Conservation (phyloP, 2,113 vertebrate species). For the Amphiprion ocellaris region DNA sequence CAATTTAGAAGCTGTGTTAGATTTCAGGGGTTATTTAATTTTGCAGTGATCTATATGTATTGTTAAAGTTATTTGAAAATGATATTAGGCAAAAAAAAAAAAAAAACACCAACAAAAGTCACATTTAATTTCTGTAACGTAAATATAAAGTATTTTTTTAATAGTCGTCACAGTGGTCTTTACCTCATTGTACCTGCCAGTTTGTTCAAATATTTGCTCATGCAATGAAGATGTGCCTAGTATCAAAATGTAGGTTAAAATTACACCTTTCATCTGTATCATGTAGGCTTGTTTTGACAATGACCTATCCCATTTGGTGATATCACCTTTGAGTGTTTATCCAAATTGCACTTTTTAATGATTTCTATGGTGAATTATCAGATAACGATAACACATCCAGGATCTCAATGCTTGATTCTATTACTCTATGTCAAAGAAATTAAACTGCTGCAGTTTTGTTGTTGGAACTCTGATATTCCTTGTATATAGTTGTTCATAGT, state of each 20-base stretch:
- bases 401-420: no score
- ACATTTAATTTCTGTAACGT: not conserved
- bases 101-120: not conserved
- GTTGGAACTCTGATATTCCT: no score
- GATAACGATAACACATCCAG: no score
- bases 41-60: not conserved
- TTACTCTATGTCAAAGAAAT: no score
- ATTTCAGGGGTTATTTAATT: not conserved
- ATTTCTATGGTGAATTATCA: no score
- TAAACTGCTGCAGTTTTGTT: no score
- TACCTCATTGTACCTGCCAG: not conserved
- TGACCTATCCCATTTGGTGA: no score
- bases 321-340: no score
- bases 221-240: not conserved
- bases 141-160: not conserved
- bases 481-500: no score
- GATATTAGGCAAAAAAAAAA: not conserved
- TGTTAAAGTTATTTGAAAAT: not conserved
- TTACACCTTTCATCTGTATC: not conserved
- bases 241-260: no score
- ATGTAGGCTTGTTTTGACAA: not conserved
- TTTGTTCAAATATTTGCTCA: not conserved
- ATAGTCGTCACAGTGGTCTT: not conserved
- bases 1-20: not conserved
- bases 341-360: no score